Evolutionary conservation across 2,888 invertebrate genomes (phyloP), one percentile per base, ranked within the genome.

Genomic region (Parapristionchus giblindavisi): DNA sequence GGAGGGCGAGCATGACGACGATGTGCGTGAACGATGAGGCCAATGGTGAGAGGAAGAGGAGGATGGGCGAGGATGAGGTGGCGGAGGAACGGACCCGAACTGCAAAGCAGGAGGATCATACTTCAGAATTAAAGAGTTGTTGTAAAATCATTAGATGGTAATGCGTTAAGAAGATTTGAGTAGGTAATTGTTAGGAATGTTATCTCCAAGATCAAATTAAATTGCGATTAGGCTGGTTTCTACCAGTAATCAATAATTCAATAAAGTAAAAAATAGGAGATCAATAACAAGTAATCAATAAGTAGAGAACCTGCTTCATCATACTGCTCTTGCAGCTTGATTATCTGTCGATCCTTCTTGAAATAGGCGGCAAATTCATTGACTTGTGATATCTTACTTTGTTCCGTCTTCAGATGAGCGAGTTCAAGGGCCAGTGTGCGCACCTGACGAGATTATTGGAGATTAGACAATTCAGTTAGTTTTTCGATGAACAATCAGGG

Each of bases 281-380:
- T n/a, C n/a, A n/a, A n/a, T n/a, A n/a, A n/a, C n/a, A n/a, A n/a
- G n/a, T n/a, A n/a, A n/a, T n/a, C n/a, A n/a, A n/a, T n/a, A n/a
- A n/a, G n/a, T n/a, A n/a, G n/a, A n/a, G n/a, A n/a, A 73, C 73
- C 73, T 14, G 61, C 60, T 61, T 51, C 32, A 73, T 73, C 73
- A 34, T 73, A 73, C 27, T 73, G 21, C 73, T 73, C 73, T 61
- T 61, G 73, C 24, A 73, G 73, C 38, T 61, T 60, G 14, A 29
- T 73, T 21, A 38, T 38, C n/a, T 34, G 60, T 73, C 73, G 32
- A 48, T 73, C 73, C 48, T 61, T 60, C 60, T 61, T 60, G 61
- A 73, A 73, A 51, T 73, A 73, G 24, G 52, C 54, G 51, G 73
- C 73, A 24, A 73, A 61, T 32, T 73, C 73, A 36, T 73, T 73